phyloP scores from a whole-genome alignment of 2,888 invertebrate species.

The Apotomis turbidana region DNA sequence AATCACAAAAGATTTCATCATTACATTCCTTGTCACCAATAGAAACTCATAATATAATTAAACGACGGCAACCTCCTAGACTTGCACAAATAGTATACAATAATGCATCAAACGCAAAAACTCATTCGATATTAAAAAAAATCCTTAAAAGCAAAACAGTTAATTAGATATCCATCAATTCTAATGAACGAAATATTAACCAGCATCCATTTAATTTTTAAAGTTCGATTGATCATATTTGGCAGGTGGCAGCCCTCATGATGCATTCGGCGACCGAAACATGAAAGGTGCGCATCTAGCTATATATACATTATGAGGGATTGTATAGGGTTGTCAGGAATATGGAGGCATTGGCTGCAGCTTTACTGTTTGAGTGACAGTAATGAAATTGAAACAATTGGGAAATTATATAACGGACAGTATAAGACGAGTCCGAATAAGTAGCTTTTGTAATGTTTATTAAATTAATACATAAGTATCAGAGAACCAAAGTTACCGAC shows the following conservation, averaged over 20 bases:
- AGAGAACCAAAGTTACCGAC: too few relatives aligned
- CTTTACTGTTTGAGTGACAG: slow-evolving; percentile 3
- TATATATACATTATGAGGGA: not conserved
- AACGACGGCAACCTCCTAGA: too few relatives aligned
- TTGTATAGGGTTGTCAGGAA: slow-evolving; percentile 4
- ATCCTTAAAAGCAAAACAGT: not conserved
- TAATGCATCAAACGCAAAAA: too few relatives aligned
- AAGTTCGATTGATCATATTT: slow-evolving; percentile 40
- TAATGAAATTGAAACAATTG: not conserved
- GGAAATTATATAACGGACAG: not conserved
- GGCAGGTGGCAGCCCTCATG: slow-evolving; percentile 32
- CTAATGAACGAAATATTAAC: slow-evolving; percentile 24
- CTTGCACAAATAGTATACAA: too few relatives aligned
- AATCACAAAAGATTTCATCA: too few relatives aligned
- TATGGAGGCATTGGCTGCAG: not conserved
- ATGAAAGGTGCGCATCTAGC: slow-evolving; percentile 19
- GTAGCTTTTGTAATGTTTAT: too few relatives aligned
- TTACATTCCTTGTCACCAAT: too few relatives aligned
- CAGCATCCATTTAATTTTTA: slow-evolving; percentile 34
- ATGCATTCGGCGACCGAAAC: slow-evolving; percentile 24
- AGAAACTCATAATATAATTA: too few relatives aligned
- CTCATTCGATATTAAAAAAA: too few relatives aligned
- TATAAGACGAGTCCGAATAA: too few relatives aligned
- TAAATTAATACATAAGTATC: too few relatives aligned
- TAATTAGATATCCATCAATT: slow-evolving; percentile 30